Base-by-base conservation (phyloP, 2,888 invertebrate species). In the Xylota segnis region DNA sequence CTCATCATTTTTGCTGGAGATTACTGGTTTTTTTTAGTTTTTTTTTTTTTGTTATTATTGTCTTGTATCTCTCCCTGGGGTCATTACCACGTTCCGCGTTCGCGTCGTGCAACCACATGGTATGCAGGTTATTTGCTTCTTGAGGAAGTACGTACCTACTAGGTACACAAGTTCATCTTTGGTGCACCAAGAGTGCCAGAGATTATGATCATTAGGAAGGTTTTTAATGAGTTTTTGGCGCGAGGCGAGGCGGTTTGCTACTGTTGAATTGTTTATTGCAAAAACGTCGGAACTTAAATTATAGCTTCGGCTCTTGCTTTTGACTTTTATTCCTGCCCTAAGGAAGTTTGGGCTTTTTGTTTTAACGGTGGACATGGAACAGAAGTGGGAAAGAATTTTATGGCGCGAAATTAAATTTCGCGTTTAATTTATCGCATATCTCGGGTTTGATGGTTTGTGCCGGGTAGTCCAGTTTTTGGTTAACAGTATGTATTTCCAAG, bases 21-120 rank as follows among this genome's bases (percentile, higher is more conserved):
- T 65, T 79, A 63, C 71, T 71, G 61, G 43, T 70, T 61, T 58
- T 68, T n/a, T 34, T 37, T 71, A 16, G 61, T 70, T 56, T 70
- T 63, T 59, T 72, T 27, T 59, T 34, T 66, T 68, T 45, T 74
- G 47, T 72, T 61, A 18, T 72, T 37, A 68, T 50, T 68, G 56
- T 45, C 40, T 68, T 83, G 83, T 74, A 70, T 86, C 76, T 86
- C 76, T 81, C 75, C 58, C 75, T 61, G 81, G 56, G 86, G 86
- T 86, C 86, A 86, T 86, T 86, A 86, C 86, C 82, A 86, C 68
- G 70, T 47, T 78, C 72, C 47, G 27, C 9, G 59, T 43, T 63
- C n/a, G 40, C 50, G 40, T 75, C 65, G 75, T 76, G 75, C 84
- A 81, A 75, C 59, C 66, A 65, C 66, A 63, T 52, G 61, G 29